These are phyloP conservation scores for Scomberomorus guttatus DNA, from an alignment of 2,797 vertebrate genomes.

Conservation along the genomic window DNA sequence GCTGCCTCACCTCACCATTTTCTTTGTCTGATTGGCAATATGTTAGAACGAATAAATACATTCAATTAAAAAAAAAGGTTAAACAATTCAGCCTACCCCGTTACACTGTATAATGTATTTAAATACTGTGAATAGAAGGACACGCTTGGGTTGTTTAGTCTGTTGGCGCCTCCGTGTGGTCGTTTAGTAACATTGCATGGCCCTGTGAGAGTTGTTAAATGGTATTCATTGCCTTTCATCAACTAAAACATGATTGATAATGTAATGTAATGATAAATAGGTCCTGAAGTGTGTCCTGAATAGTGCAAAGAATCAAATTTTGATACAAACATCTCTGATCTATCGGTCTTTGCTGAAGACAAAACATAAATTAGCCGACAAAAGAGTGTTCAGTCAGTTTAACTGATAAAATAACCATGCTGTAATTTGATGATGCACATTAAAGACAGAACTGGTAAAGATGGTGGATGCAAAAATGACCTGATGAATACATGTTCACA, in stretches of 20 bases:
- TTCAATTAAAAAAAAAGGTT: no score
- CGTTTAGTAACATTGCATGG: background rate
- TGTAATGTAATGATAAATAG: background rate
- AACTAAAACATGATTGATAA: background rate
- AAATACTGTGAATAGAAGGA: background rate
- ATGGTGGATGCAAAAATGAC: no score
- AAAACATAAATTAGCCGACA: no score
- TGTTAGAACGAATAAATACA: background rate
- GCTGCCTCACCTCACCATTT: background rate
- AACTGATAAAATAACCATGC: no score
- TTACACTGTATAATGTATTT: background rate
- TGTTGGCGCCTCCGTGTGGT: constrained; percentile 35
- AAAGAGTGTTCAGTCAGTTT: no score
- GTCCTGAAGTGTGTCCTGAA: background rate
- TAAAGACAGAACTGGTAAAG: no score
- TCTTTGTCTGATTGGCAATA: background rate
- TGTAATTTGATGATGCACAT: no score
- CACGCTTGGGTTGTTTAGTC: background rate
- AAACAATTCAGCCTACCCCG: background rate
- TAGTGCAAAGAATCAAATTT: no score
- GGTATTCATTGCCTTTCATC: background rate
- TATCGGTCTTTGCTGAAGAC: no score
- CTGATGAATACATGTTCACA: no score
- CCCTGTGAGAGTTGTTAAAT: background rate
- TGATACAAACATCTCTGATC: no score